Conservation (phyloP, 2,113 vertebrate species). For the Cariama cristata region DNA sequence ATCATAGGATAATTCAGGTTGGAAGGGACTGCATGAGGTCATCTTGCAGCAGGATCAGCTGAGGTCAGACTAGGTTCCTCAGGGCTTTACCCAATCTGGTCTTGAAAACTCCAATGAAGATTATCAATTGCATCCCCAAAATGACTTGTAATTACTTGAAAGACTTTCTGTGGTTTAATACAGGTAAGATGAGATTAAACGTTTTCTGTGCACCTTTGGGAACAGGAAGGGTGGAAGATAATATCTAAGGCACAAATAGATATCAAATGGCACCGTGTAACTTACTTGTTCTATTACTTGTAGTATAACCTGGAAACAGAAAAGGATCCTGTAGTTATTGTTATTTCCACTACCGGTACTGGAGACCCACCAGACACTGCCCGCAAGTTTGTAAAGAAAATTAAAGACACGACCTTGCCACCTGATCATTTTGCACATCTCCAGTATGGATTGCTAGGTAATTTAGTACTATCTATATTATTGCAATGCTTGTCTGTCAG, state of each 20-base stretch:
- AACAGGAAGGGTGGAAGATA: neutral
- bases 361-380: conserved; percentile 93
- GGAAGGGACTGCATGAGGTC: neutral
- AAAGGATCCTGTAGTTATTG: conserved; percentile 86
- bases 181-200: neutral
- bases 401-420: conserved; percentile 81
- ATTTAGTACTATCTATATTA: neutral
- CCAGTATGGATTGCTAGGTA: conserved; percentile 91
- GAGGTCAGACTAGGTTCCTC: neutral
- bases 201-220: neutral
- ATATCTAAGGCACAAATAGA: neutral
- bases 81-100: neutral
- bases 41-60: neutral
- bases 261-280: neutral
- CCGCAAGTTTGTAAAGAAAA: conserved; percentile 84
- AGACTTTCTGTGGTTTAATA: neutral
- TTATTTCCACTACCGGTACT: conserved; percentile 93
- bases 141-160: neutral
- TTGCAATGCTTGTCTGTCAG: neutral
- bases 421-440: conserved; percentile 84
- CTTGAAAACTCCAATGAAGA: neutral
- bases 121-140: neutral
- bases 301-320: conserved; percentile 91
- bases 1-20: neutral
- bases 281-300: neutral